Evolutionary conservation across 2,888 invertebrate species (phyloP).

Genomic region (Aporophyla nigra): DNA sequence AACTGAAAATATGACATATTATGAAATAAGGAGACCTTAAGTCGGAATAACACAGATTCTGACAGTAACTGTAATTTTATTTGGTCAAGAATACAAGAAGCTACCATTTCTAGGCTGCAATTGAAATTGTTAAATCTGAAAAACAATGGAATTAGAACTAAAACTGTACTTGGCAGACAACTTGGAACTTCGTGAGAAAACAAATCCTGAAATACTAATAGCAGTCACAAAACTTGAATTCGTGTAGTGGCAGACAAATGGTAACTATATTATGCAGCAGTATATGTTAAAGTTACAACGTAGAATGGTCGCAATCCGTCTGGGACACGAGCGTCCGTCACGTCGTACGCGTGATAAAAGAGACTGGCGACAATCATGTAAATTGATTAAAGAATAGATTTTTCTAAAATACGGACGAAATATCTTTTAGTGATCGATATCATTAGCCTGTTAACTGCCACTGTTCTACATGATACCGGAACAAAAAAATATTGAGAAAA

Average conservation of each 20-base stretch:
- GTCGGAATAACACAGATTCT: neutral
- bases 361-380: slow-evolving; percentile 9
- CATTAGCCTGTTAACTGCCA: neutral
- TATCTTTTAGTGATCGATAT: neutral
- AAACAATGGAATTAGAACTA: slow-evolving; percentile 13
- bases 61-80: neutral
- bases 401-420: neutral
- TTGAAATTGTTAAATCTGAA: neutral
- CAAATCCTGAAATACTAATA: slow-evolving; percentile 28
- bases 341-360: slow-evolving; percentile 2
- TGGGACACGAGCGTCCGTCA: slow-evolving; percentile 6
- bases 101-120: neutral
- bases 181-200: slow-evolving; percentile 23
- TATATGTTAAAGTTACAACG: slow-evolving; percentile 44
- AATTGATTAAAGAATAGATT: neutral
- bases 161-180: neutral
- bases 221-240: slow-evolving; percentile 33
- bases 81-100: neutral
- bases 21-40: neutral
- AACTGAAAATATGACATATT: neutral
- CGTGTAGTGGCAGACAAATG: slow-evolving; percentile 42
- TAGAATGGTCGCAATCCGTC: slow-evolving; percentile 40
- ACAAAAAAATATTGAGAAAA: neutral
- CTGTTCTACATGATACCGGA: neutral
- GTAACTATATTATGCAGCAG: slow-evolving; percentile 44